A percentile compares a stretch with the other conserved stretches of the same genome.
phyloP scores from a whole-genome alignment of 2,888 invertebrate genomes.

The Alloscopus bannaensis region DNA sequence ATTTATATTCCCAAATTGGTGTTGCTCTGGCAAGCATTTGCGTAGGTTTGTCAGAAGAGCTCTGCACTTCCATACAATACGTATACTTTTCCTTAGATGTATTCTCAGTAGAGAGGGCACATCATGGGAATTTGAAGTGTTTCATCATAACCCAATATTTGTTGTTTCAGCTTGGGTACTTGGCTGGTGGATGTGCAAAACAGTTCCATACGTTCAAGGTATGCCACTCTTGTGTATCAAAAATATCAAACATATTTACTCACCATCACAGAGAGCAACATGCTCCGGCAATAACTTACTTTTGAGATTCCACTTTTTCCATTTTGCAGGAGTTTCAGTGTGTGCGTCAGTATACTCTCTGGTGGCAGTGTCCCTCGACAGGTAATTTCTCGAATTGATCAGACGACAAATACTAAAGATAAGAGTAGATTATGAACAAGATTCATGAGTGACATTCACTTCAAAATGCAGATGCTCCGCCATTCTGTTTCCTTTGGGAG shows the following conservation, averaged over 20 bases:
- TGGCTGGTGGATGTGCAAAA: conserved; percentile 96
- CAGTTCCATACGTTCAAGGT: conserved; percentile 94
- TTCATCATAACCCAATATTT: not conserved
- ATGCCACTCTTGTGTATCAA: conserved; percentile 81
- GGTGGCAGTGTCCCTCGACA: conserved; percentile 95
- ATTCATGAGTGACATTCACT: too few species aligned
- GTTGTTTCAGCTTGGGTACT: conserved; percentile 90
- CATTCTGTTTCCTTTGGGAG: conserved; percentile 95
- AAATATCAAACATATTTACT: too few species aligned
- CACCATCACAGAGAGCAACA: not conserved
- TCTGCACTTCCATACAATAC: too few species aligned
- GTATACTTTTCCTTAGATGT: too few species aligned
- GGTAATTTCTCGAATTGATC: too few species aligned
- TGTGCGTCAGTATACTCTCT: conserved; percentile 97
- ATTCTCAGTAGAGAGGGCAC: too few species aligned
- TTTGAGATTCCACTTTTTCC: not conserved
- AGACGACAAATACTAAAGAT: too few species aligned
- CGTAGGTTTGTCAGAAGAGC: too few species aligned
- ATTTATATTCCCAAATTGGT: too few species aligned
- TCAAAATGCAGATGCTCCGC: conserved; percentile 95
- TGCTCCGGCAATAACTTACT: not conserved
- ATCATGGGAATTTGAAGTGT: too few species aligned
- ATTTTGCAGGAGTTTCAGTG: conserved; percentile 55
- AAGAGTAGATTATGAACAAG: too few species aligned
- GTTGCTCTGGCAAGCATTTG: too few species aligned